Evolutionary conservation across 2,797 vertebrate genomes (phyloP).

Genomic region (Lepidocolaptes lacrymiger): DNA sequence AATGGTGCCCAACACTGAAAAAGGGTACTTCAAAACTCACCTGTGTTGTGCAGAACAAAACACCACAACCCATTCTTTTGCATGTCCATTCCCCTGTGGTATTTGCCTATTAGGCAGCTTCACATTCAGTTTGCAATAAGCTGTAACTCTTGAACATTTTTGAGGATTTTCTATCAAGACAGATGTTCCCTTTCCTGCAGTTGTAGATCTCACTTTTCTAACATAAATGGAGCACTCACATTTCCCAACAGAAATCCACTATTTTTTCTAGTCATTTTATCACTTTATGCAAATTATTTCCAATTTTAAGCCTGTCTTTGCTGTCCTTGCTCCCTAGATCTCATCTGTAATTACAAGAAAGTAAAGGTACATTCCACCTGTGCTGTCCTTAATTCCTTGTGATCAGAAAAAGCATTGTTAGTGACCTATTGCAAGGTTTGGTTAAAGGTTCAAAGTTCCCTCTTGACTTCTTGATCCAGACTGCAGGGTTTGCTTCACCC

Average conservation of each 20-base stretch:
- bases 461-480: neutral
- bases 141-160: neutral
- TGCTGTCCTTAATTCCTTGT: neutral
- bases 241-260: neutral
- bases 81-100: neutral
- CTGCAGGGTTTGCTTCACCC: neutral
- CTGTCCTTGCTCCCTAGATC: neutral
- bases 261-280: neutral
- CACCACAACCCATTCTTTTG: neutral
- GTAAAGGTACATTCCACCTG: neutral
- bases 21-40: neutral
- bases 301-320: neutral
- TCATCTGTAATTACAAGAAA: neutral
- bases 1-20: neutral
- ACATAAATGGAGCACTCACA: fast-evolving
- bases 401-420: neutral
- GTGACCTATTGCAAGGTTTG: neutral
- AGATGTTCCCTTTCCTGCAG: neutral
- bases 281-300: neutral
- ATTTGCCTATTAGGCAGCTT: neutral
- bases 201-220: neutral
- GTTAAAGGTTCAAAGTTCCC: neutral
- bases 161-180: neutral
- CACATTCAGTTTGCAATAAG: neutral
- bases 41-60: neutral